These are phyloP conservation scores for Agrotis puta DNA, from an alignment of 2,888 invertebrate species.

Conservation along the genomic window DNA sequence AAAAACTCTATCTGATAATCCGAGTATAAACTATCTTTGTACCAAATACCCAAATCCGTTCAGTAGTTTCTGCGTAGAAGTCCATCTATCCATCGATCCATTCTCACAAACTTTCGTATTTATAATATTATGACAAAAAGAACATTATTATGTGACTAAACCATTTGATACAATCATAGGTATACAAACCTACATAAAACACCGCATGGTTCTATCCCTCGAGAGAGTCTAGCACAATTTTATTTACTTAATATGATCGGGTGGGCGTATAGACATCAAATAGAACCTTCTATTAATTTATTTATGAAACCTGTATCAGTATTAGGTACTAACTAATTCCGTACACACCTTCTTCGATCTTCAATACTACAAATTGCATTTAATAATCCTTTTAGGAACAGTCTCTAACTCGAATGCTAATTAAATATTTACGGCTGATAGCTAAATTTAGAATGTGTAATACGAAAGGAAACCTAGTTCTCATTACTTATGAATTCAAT, in stretches of 20 bases:
- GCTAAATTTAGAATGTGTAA: conserved; percentile 26
- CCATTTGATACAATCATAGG: neutral
- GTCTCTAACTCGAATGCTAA: neutral
- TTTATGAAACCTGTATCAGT: neutral
- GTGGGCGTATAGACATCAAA: neutral
- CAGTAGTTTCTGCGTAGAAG: no score
- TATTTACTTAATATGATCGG: neutral
- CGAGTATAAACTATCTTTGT: no score
- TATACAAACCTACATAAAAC: neutral
- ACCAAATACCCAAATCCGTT: no score
- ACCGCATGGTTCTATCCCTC: neutral
- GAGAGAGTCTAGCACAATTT: neutral
- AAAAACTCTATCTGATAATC: no score
- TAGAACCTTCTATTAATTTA: neutral
- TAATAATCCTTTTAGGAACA: conserved; percentile 5
- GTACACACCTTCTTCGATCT: neutral
- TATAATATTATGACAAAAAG: no score
- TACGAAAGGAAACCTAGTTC: conserved; percentile 12
- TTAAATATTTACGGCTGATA: conserved; percentile 44
- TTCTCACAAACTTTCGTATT: no score
- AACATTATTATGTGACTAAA: neutral
- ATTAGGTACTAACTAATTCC: neutral
- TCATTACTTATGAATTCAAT: conserved; percentile 34
- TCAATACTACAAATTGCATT: conserved; percentile 23
- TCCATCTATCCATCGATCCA: no score